A percentile compares a stretch with the other conserved stretches of the same genome.
Evolutionary conservation across 2,888 invertebrate species (phyloP).

Genomic region (Germaria angustata): DNA sequence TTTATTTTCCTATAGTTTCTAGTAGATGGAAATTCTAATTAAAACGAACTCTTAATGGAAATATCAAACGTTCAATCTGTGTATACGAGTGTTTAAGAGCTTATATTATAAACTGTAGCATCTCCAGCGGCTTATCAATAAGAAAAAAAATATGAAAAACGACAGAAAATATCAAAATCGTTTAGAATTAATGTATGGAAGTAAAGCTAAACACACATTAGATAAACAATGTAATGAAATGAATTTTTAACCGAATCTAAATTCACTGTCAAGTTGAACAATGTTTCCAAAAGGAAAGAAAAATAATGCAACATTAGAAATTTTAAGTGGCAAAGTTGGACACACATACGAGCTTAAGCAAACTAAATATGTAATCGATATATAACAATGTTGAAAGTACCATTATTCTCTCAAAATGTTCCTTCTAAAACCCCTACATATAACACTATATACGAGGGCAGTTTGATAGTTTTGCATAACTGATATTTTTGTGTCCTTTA

Average conservation of each 20-base stretch:
- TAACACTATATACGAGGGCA: too few species aligned
- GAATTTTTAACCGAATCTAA: too few species aligned
- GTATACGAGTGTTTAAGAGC: background rate
- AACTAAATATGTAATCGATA: too few species aligned
- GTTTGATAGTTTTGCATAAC: too few species aligned
- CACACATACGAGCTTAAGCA: too few species aligned
- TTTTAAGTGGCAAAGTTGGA: too few species aligned
- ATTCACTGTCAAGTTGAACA: too few species aligned
- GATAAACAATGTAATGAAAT: background rate
- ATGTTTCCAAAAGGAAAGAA: background rate
- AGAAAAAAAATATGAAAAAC: background rate
- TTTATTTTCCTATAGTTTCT: background rate
- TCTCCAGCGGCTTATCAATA: constrained; percentile 38
- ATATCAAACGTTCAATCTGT: constrained; percentile 41
- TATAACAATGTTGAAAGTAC: too few species aligned
- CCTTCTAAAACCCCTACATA: too few species aligned
- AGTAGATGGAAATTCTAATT: constrained; percentile 4
- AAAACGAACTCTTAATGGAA: constrained; percentile 22
- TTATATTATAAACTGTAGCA: background rate
- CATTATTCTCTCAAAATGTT: too few species aligned
- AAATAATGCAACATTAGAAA: too few species aligned
- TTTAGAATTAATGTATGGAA: background rate
- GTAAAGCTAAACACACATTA: constrained; percentile 1
- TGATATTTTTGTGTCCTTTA: too few species aligned
- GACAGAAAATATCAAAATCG: background rate